A percentile compares a stretch with the other conserved stretches of the same genome.
Evolutionary conservation across 2,888 invertebrate species (phyloP).

Genomic region (Clanis bilineata): DNA sequence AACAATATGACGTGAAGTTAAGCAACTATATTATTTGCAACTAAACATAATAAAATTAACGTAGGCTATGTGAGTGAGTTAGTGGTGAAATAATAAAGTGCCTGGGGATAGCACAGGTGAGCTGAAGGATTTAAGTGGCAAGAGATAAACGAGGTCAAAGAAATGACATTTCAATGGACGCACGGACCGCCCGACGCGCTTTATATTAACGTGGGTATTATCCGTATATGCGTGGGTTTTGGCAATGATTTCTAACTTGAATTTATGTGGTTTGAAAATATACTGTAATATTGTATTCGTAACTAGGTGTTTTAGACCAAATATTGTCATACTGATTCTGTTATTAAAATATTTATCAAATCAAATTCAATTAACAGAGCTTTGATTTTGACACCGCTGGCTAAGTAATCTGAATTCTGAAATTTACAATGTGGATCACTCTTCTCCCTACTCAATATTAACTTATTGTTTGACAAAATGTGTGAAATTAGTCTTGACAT

Average conservation of each 20-base stretch:
- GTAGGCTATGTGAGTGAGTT: not conserved
- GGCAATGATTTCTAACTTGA: not conserved
- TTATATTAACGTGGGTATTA: not conserved
- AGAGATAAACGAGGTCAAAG: constrained; percentile 15
- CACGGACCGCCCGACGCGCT: constrained; percentile 5
- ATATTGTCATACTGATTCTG: too few relatives aligned
- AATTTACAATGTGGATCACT: too few relatives aligned
- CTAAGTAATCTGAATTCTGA: too few relatives aligned
- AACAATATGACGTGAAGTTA: not conserved
- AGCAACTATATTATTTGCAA: not conserved
- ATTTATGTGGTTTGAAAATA: not conserved
- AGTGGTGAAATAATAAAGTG: not conserved
- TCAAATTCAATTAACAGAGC: too few relatives aligned
- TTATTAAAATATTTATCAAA: too few relatives aligned
- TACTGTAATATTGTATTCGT: not conserved
- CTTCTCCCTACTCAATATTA: too few relatives aligned
- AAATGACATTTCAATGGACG: constrained; percentile 22
- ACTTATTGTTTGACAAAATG: too few relatives aligned
- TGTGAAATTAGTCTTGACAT: too few relatives aligned
- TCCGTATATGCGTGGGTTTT: not conserved
- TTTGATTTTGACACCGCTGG: too few relatives aligned
- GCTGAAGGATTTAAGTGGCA: constrained; percentile 2
- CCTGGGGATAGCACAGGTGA: not conserved
- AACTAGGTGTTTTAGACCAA: too few relatives aligned
- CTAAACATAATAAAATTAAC: not conserved